phyloP scores from a whole-genome alignment of 2,797 vertebrate species.

The Lepus oiostolus region DNA sequence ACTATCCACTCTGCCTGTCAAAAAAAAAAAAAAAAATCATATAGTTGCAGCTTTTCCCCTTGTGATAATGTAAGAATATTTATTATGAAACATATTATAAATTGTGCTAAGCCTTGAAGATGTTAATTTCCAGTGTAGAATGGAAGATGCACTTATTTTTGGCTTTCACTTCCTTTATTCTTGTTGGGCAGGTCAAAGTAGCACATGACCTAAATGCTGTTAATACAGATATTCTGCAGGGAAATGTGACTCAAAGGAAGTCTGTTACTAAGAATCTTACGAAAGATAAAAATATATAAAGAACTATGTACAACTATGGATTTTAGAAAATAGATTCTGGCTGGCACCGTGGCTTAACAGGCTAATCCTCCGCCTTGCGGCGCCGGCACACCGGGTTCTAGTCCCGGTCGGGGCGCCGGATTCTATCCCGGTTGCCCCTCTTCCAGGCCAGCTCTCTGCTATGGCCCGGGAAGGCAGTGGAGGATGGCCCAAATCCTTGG shows the following conservation, averaged over 20 bases:
- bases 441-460: too few relatives aligned
- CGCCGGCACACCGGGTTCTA: too few relatives aligned
- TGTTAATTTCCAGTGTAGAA: conserved; percentile 36
- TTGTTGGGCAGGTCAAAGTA: background rate
- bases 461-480: too few relatives aligned
- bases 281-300: conserved; percentile 37
- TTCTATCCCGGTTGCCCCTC: too few relatives aligned
- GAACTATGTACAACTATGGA: background rate
- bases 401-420: too few relatives aligned
- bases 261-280: background rate
- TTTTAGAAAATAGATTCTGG: conserved; percentile 10
- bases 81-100: background rate
- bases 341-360: too few relatives aligned
- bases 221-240: conserved; percentile 48
- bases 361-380: too few relatives aligned
- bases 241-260: background rate
- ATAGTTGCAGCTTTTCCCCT: background rate
- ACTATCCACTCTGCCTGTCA: too few relatives aligned
- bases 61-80: background rate
- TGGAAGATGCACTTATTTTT: conserved; percentile 20
- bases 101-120: background rate
- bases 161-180: background rate
- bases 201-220: conserved; percentile 36
- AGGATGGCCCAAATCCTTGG: too few relatives aligned
- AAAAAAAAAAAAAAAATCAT: background rate